Conservation (phyloP, 2,888 invertebrate species). For the Saturnia japonica region DNA sequence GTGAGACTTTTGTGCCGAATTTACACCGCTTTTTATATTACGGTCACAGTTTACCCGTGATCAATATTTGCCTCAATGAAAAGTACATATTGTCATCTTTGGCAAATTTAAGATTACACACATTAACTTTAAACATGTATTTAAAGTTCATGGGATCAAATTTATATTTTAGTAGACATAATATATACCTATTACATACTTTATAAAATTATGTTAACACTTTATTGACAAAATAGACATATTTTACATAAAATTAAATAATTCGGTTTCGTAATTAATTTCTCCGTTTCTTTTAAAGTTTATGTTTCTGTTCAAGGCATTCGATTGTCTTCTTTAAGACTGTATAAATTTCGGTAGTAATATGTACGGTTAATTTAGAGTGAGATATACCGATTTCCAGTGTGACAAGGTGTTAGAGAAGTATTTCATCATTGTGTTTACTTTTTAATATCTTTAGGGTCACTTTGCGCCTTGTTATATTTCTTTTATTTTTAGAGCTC, state of each 20-base stretch:
- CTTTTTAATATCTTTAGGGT: conserved; percentile 48
- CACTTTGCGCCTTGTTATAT: conserved; percentile 53
- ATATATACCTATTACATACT: conserved; percentile 38
- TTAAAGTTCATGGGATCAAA: conserved; percentile 74
- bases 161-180: conserved; percentile 52
- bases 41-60: conserved; percentile 28
- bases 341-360: conserved; percentile 51
- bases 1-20: conserved; percentile 40
- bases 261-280: conserved; percentile 30
- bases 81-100: conserved; percentile 2
- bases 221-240: conserved; percentile 44
- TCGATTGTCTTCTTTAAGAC: conserved; percentile 60
- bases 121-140: conserved; percentile 40
- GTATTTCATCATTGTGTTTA: conserved; percentile 40
- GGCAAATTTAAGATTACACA: conserved; percentile 31
- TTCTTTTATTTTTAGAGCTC: conserved; percentile 59
- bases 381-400: conserved; percentile 44
- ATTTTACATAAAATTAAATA: conserved; percentile 34
- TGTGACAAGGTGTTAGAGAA: conserved; percentile 43
- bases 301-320: conserved; percentile 48
- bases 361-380: conserved; percentile 44
- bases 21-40: conserved; percentile 38
- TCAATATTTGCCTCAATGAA: neutral
- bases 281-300: conserved; percentile 34
- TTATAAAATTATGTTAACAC: conserved; percentile 31